Evolutionary conservation across 2,888 invertebrate species (phyloP), one percentile per base, ranked within the genome.

Genomic region (Leucozona laternaria): DNA sequence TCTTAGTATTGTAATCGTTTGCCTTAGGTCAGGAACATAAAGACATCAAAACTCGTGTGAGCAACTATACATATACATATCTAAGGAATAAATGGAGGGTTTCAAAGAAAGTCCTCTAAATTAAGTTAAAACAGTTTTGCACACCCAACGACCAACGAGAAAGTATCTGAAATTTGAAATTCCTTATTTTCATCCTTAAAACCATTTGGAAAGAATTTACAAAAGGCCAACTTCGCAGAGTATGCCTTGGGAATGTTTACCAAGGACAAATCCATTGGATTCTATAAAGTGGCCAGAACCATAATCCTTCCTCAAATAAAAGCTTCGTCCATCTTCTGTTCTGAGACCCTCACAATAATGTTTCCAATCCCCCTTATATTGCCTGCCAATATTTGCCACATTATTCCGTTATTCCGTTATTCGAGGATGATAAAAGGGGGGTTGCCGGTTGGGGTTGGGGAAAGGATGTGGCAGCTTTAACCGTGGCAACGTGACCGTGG

Each of bases 211-310:
- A 50, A 45, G 66, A 55, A 62, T 68, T 71, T 58, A 28, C 64
- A 75, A 75, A 79, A 75, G 73, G 78, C 79, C 75, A 86, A 81
- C 73, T 71, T 48, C 31, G 31, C 48, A 17, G 48, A 48, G 48
- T 31, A 86, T 86, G 75, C 78, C 78, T 70, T 78, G 34, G 75
- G 86, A 86, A 86, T 86, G 86, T 86, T 86, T 86, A 82, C 82
- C 78, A 79, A 86, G 82, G 81, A 86, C 86, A 82, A 86, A 86
- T 86, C 86, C 78, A 75, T 82, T 60, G 82, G 82, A 86, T 86
- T 82, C 82, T 82, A 86, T 86, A 82, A 86, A 82, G 86, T 86
- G 86, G 86, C 86, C 86, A 86, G 62, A 76, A 70, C 86, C 86
- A 86, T 86, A 86, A 86, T 86, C 86, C 86, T 82, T 86, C 75